A percentile compares a stretch with the other conserved stretches of the same genome.
These are phyloP conservation scores for Alcedo quadribrachys DNA, from an alignment of 2,797 vertebrate genomes.

Conservation along the genomic window DNA sequence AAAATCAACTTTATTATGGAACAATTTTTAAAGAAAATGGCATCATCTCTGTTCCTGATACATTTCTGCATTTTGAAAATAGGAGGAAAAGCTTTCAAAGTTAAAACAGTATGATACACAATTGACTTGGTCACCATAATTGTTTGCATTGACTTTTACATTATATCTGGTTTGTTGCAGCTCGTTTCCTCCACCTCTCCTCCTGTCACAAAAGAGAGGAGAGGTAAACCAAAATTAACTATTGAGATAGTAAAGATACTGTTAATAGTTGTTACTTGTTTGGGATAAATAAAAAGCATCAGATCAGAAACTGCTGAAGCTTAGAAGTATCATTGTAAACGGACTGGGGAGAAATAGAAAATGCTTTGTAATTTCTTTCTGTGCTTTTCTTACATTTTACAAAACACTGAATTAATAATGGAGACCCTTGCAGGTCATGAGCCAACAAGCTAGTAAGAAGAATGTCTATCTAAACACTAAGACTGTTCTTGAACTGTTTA, in stretches of 20 bases:
- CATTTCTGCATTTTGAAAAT: not conserved
- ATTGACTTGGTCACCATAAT: not conserved
- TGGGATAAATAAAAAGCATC: not conserved
- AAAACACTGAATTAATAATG: not conserved
- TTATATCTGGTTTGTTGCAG: not conserved
- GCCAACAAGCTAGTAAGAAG: not conserved
- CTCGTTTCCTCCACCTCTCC: conserved; percentile 2
- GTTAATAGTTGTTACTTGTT: not conserved
- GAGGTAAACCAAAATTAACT: not conserved
- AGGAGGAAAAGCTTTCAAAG: not conserved
- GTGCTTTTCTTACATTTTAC: not conserved
- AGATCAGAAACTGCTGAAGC: not conserved
- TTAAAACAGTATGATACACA: not conserved
- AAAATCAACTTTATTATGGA: conserved; percentile 2
- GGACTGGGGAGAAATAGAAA: not conserved
- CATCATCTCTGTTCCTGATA: not conserved
- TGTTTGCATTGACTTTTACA: not conserved
- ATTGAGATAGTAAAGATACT: not conserved
- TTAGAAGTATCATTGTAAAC: not conserved
- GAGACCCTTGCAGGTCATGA: not conserved
- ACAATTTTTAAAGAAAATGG: not conserved
- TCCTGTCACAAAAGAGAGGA: not conserved
- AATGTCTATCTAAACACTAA: not conserved
- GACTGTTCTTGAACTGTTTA: not conserved
- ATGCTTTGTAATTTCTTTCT: not conserved